These are phyloP conservation scores for Bostrychus sinensis DNA, from an alignment of 2,113 vertebrate species.

Conservation along the genomic window DNA sequence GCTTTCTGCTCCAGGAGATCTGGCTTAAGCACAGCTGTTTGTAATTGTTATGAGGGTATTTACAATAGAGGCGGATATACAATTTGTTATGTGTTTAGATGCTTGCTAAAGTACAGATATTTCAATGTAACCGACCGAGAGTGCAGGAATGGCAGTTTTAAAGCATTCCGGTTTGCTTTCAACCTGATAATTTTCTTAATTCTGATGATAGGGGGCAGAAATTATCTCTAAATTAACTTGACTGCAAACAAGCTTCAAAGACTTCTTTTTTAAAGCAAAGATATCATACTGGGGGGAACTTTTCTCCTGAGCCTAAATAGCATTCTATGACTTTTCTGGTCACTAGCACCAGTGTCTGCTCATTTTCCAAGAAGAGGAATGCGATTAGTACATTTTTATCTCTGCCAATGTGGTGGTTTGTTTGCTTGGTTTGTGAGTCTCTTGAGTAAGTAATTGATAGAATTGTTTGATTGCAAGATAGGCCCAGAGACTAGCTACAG, in stretches of 20 bases:
- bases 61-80: conserved; percentile 1
- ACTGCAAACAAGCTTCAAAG: conserved; percentile 11
- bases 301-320: not conserved
- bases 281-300: not conserved
- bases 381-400: too few species aligned
- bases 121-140: not conserved
- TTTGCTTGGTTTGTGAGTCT: too few species aligned
- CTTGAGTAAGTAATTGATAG: too few species aligned
- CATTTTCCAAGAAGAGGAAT: too few species aligned
- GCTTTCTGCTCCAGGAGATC: conserved; percentile 13
- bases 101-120: conserved; percentile 7
- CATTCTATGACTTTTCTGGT: not conserved
- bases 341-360: not conserved
- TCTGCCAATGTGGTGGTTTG: too few species aligned
- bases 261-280: not conserved
- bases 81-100: conserved; percentile 10
- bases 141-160: conserved; percentile 1
- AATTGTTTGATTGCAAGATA: too few species aligned
- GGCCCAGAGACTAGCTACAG: too few species aligned
- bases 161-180: conserved; percentile 5
- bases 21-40: conserved; percentile 11
- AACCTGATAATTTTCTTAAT: conserved; percentile 4
- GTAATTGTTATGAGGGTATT: conserved; percentile 9
- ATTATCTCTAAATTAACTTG: conserved; percentile 8
- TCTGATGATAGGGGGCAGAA: not conserved